Percentiles rank a stretch among this genome's conserved stretches.
Conservation (phyloP, 2,888 invertebrate genomes). For the Polydrusus pterygomalis region DNA sequence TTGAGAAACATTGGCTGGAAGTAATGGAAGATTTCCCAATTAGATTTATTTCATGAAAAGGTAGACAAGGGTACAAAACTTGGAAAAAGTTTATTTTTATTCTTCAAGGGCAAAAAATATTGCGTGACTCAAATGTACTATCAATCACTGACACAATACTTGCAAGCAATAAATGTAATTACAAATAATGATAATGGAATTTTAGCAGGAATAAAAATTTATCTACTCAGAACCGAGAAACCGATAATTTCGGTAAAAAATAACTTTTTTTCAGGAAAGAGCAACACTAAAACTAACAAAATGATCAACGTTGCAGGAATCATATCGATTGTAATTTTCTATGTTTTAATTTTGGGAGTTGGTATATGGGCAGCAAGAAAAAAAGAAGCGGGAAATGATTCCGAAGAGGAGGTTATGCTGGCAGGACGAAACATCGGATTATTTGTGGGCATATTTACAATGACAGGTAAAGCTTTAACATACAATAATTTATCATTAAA, state of each 20-base stretch:
- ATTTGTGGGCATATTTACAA: constrained; percentile 98
- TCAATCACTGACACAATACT: constrained; percentile 20
- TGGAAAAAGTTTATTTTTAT: constrained; percentile 14
- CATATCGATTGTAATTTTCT: constrained; percentile 96
- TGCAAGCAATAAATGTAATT: not conserved
- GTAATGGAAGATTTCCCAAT: not conserved
- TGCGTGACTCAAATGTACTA: constrained; percentile 1
- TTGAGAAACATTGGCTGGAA: too few species aligned
- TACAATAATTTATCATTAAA: too few species aligned
- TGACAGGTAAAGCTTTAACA: constrained; percentile 85
- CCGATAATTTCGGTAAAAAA: too few species aligned
- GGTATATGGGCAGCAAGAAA: constrained; percentile 99
- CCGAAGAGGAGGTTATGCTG: constrained; percentile 98
- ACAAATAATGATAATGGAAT: not conserved
- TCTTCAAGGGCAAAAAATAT: constrained; percentile 1
- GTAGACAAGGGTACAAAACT: not conserved
- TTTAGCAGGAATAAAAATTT: too few species aligned
- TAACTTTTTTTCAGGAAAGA: constrained; percentile 55
- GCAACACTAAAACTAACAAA: constrained; percentile 58
- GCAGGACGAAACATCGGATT: constrained; percentile 98
- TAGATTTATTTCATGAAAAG: too few species aligned
- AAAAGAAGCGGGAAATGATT: constrained; percentile 90
- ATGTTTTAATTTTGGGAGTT: constrained; percentile 94
- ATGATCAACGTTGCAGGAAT: constrained; percentile 96
- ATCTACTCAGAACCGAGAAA: too few species aligned